Evolutionary conservation across 2,888 invertebrate genomes (phyloP).

Genomic region (Sphaerophoria taeniata): DNA sequence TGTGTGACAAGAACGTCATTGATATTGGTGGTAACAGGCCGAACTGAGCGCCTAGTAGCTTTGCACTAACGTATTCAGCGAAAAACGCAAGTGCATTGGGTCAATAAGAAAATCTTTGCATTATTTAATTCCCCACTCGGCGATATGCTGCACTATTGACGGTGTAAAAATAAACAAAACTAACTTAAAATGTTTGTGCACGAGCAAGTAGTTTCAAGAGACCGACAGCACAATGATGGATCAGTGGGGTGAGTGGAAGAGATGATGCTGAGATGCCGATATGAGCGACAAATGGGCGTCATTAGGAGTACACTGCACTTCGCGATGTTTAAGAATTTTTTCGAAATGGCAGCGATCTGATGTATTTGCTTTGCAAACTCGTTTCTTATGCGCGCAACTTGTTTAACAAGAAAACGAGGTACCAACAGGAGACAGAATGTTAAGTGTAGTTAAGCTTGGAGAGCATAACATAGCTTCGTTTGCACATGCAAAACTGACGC

Average conservation of each 20-base stretch:
- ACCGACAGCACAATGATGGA: too few relatives aligned
- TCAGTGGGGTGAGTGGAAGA: background rate
- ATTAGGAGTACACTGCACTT: conserved; percentile 9
- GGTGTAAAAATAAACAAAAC: conserved; percentile 5
- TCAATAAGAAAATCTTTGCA: conserved; percentile 41
- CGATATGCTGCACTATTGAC: conserved; percentile 4
- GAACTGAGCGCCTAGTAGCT: conserved; percentile 66
- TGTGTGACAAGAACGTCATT: conserved; percentile 40
- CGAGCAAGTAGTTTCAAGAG: too few relatives aligned
- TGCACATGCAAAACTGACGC: conserved; percentile 55
- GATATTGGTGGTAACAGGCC: conserved; percentile 31
- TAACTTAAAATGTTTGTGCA: background rate
- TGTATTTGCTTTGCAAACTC: conserved; percentile 45
- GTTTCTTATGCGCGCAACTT: conserved; percentile 43
- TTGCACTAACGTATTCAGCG: conserved; percentile 59
- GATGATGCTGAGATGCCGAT: conserved; percentile 1
- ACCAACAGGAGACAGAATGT: conserved; percentile 23
- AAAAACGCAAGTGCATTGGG: conserved; percentile 65
- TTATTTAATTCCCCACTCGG: background rate
- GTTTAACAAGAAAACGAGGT: conserved; percentile 51
- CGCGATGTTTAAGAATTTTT: conserved; percentile 32
- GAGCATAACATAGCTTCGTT: conserved; percentile 17
- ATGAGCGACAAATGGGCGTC: conserved; percentile 37
- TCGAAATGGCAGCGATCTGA: conserved; percentile 28
- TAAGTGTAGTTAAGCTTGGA: conserved; percentile 12